Base-by-base conservation (phyloP, 2,888 invertebrate genomes). In the Acleris literana region DNA sequence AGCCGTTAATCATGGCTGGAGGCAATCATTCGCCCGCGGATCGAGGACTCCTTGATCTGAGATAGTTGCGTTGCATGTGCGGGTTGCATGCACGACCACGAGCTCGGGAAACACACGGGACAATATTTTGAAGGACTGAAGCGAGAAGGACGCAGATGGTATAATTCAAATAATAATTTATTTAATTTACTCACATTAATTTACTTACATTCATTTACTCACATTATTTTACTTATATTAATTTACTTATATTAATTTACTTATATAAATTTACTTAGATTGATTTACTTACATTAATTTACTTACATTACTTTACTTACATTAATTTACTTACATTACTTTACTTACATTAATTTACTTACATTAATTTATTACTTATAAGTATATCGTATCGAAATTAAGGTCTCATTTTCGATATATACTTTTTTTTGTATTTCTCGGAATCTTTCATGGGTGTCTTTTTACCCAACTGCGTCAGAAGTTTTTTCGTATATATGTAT, bases 1-100 rank as follows among this genome's bases (percentile, higher is more conserved):
- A 33, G 49, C 46, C 46, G 62, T 65, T 54, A 60, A 60, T 60
- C 64, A 65, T 60, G 64, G 60, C 60, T 65, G 44, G 59, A 59
- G 60, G 64, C 51, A 65, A 65, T 64, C 64, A 64, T 59, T 64
- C 53, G 58, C 64, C 39, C 48, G 46, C 53, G 53, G 58, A 53
- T 65, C 60, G 64, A 65, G 60, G 25, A 60, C 55, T 48, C 22
- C 56, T 66, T 51, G 65, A 66, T 66, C 61, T 61, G 61, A 61
- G 65, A 66, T 66, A 66, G 65, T 60, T 60, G 61, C 56, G 25
- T 59, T 59, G 58, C 58, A 59, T 59, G 58, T 29, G 49, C 54
- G 48, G 61, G 44, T 63, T 63, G 60, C 60, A 56, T 65, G 60
- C 61, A 49, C 29, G 11, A 29, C n/a, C 22, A 17, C 55, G 43